phyloP scores from a whole-genome alignment of 2,888 invertebrate species.

The Sceliomorpha sp. region DNA sequence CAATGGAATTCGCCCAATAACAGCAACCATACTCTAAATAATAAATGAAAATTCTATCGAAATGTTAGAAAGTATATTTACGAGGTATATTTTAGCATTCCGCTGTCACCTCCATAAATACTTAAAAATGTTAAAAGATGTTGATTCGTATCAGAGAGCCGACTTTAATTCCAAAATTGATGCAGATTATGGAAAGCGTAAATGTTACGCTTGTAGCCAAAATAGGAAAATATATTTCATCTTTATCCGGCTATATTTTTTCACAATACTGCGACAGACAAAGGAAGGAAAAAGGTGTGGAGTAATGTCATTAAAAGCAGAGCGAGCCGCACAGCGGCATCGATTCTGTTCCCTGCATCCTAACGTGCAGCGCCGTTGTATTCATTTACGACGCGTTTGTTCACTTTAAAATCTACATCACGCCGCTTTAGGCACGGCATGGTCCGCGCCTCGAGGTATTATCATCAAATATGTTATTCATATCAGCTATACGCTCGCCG shows the following conservation, averaged over 20 bases:
- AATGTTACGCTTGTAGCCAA: background rate
- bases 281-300: conserved; percentile 1
- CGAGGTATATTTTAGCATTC: too few relatives aligned
- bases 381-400: conserved; percentile 32
- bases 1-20: too few relatives aligned
- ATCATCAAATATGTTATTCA: conserved; percentile 39
- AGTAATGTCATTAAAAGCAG: conserved; percentile 10
- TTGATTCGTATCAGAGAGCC: too few relatives aligned
- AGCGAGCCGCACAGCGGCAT: conserved; percentile 5
- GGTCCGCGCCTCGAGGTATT: conserved; percentile 24
- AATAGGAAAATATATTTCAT: conserved; percentile 1
- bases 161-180: background rate
- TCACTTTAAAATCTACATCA: conserved; percentile 54
- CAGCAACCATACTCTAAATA: too few relatives aligned
- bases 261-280: conserved; percentile 3
- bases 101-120: too few relatives aligned
- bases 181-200: conserved; percentile 6
- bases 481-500: conserved; percentile 24
- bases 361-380: conserved; percentile 49
- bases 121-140: too few relatives aligned
- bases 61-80: too few relatives aligned
- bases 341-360: conserved; percentile 25
- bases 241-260: conserved; percentile 11
- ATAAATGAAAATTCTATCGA: too few relatives aligned
- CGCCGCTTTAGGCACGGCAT: conserved; percentile 29